phyloP scores from a whole-genome alignment of 2,797 vertebrate genomes.

The Prunella strophiata region DNA sequence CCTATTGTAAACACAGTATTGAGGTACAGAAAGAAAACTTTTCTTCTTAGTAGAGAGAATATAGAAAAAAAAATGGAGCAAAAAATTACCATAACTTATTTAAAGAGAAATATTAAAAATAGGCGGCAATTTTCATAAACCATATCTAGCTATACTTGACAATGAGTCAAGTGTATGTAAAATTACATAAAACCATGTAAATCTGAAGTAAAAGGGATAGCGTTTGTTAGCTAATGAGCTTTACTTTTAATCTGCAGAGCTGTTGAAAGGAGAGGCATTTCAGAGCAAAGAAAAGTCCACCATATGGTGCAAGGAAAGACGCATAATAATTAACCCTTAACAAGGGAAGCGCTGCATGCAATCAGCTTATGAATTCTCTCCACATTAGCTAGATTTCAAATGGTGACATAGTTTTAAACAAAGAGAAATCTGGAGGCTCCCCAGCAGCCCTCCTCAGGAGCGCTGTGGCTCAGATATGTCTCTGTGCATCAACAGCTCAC shows the following conservation, averaged over 20 bases:
- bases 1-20: background rate
- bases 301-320: conserved; percentile 32
- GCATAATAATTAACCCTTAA: conserved; percentile 57
- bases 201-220: background rate
- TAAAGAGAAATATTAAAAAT: background rate
- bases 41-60: background rate
- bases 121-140: background rate
- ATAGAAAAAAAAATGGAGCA: background rate
- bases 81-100: background rate
- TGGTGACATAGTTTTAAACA: conserved; percentile 18
- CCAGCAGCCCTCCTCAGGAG: background rate
- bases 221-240: background rate
- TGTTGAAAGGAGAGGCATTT: conserved; percentile 44
- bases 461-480: background rate
- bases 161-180: background rate
- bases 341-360: background rate
- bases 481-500: background rate
- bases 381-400: conserved; percentile 40
- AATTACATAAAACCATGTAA: background rate
- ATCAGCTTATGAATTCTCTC: conserved; percentile 13
- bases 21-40: background rate
- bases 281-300: conserved; percentile 39
- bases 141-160: background rate
- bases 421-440: conserved; percentile 2
- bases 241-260: conserved; percentile 30